These are phyloP conservation scores for Chondrosia reniformis DNA, from an alignment of 37 sponge, comb jelly and placozoan species.

Conservation along the genomic window DNA sequence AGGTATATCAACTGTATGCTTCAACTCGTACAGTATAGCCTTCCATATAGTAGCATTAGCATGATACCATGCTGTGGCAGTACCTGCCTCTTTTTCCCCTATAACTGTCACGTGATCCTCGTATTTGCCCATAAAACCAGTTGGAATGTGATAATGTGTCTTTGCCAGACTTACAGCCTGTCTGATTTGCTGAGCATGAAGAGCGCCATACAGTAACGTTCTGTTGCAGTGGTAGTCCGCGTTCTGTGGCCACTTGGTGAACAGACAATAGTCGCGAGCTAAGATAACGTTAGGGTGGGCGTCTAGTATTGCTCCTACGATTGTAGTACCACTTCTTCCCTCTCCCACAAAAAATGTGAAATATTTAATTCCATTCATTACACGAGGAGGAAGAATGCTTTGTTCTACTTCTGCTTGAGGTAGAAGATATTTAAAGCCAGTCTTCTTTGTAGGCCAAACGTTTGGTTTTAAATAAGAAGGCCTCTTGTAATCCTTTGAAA, in stretches of 20 bases:
- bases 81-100: neutral
- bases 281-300: conserved; percentile 18
- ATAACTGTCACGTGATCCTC: neutral
- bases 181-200: no score
- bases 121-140: neutral
- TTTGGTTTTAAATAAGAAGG: no score
- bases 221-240: conserved; percentile 8
- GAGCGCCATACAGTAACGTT: conserved; percentile 4
- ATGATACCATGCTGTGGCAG: neutral
- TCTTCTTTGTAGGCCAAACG: no score
- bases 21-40: neutral
- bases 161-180: no score
- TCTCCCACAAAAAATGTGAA: conserved; percentile 13
- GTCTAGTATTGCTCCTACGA: conserved; percentile 8
- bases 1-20: neutral
- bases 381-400: no score
- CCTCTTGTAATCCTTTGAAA: no score
- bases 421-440: no score
- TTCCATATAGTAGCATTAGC: neutral
- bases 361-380: neutral
- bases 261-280: conserved; percentile 4
- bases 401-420: no score
- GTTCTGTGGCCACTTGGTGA: neutral
- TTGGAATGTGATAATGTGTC: neutral
- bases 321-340: conserved; percentile 3